Conservation (phyloP, 2,888 invertebrate species). For the Drosophila limbata region DNA sequence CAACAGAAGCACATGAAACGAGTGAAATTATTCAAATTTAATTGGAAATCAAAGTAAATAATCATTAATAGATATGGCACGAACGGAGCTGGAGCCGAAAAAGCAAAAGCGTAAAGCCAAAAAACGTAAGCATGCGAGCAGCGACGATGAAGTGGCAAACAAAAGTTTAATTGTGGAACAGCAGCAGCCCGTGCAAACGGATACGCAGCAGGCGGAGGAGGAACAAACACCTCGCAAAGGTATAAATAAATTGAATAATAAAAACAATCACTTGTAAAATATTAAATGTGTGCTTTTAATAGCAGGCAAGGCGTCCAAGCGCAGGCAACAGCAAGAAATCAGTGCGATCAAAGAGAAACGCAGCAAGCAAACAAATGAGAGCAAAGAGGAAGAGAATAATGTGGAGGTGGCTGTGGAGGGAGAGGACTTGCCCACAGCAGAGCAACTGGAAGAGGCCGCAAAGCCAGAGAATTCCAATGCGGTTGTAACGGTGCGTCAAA, state of each 20-base stretch:
- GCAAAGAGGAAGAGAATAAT: constrained; percentile 82
- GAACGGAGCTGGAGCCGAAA: constrained; percentile 66
- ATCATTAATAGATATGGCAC: constrained; percentile 50
- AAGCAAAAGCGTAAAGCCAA: constrained; percentile 69
- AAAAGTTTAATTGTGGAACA: constrained; percentile 81
- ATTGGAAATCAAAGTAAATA: constrained; percentile 7
- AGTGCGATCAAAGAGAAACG: constrained; percentile 53
- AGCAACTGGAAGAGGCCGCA: constrained; percentile 80
- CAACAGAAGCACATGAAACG: constrained; percentile 46
- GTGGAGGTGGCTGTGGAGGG: constrained; percentile 84
- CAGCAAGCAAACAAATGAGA: constrained; percentile 31
- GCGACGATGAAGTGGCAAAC: constrained; percentile 79
- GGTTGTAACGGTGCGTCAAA: constrained; percentile 88
- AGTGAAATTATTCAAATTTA: constrained; percentile 30
- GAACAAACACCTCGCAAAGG: constrained; percentile 5
- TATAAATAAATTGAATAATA: not conserved
- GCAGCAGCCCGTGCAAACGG: constrained; percentile 27
- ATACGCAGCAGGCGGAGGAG: not conserved
- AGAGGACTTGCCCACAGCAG: constrained; percentile 81
- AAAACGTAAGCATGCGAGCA: constrained; percentile 68
- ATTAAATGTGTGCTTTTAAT: not conserved
- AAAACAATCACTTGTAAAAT: not conserved
- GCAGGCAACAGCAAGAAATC: constrained; percentile 46
- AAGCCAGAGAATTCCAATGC: constrained; percentile 83
- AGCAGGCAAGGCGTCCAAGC: constrained; percentile 52